Evolutionary conservation across 1,140 invertebrate species (phyloP).

Genomic region (Drosophila nannoptera): DNA sequence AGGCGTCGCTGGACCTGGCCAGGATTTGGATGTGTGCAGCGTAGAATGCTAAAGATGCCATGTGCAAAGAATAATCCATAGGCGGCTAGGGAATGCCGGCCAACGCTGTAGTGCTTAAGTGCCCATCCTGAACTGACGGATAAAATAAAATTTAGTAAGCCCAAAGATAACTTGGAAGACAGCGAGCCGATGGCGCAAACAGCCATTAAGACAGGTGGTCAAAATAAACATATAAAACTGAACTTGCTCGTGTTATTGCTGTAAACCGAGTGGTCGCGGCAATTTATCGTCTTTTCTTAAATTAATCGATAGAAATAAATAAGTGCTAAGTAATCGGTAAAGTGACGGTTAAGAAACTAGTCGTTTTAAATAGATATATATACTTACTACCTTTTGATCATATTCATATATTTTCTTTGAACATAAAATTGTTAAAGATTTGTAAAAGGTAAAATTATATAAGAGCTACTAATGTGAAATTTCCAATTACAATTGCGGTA

Average conservation of each 20-base stretch:
- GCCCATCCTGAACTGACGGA: constrained; percentile 61
- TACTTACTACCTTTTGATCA: too few species aligned
- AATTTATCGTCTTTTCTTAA: neutral
- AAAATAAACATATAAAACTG: constrained; percentile 21
- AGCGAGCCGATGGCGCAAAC: constrained; percentile 11
- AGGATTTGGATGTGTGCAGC: constrained; percentile 70
- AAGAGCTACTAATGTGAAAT: too few species aligned
- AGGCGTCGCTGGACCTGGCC: constrained; percentile 49
- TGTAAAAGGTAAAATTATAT: too few species aligned
- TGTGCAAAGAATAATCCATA: constrained; percentile 61
- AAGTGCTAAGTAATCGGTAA: neutral
- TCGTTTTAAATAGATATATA: neutral
- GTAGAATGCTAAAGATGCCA: constrained; percentile 55
- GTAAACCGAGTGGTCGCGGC: neutral
- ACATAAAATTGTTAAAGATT: neutral
- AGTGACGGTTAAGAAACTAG: neutral
- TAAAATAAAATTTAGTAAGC: constrained; percentile 58
- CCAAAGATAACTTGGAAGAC: constrained; percentile 53
- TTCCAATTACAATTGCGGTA: neutral
- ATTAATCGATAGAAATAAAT: neutral
- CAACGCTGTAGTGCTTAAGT: constrained; percentile 53
- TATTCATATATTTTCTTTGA: neutral
- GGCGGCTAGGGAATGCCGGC: constrained; percentile 42
- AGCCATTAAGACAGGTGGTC: constrained; percentile 33
- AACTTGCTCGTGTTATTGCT: constrained; percentile 12